Percentiles rank a stretch among this genome's conserved stretches.
These are phyloP conservation scores for Lagria hirta DNA, from an alignment of 2,888 invertebrate species.

Conservation along the genomic window DNA sequence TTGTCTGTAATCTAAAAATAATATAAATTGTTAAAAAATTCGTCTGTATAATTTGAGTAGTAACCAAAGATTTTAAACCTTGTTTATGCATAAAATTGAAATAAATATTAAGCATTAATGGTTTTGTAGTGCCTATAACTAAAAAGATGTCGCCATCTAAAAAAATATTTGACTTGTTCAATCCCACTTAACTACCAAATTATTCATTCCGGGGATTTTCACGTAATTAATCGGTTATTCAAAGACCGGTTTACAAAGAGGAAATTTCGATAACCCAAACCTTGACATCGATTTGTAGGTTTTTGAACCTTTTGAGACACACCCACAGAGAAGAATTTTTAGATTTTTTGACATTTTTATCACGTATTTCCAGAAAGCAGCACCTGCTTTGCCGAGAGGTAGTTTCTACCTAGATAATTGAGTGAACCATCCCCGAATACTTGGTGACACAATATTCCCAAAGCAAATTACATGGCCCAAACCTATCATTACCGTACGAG, in stretches of 20 bases:
- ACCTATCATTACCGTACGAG: constrained; percentile 18
- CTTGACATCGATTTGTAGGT: constrained; percentile 18
- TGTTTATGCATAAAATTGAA: too few species aligned
- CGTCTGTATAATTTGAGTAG: too few species aligned
- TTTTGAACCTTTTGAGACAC: constrained; percentile 9
- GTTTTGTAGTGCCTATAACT: too few species aligned
- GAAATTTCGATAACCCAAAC: constrained; percentile 17
- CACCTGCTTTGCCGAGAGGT: constrained; percentile 16
- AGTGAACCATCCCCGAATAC: constrained; percentile 4
- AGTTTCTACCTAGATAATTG: constrained; percentile 23
- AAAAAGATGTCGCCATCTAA: too few species aligned
- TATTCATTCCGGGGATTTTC: too few species aligned
- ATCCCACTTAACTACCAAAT: too few species aligned
- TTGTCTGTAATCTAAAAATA: too few species aligned
- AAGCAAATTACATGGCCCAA: constrained; percentile 12
- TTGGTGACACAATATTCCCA: constrained; percentile 20
- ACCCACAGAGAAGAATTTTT: constrained; percentile 9
- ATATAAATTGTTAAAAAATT: too few species aligned
- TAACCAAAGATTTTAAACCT: too few species aligned
- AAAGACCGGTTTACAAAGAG: constrained; percentile 14
- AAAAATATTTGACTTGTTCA: too few species aligned
- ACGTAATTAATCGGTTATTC: too few species aligned
- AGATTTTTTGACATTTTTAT: constrained; percentile 16
- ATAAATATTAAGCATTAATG: too few species aligned
- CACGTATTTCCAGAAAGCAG: constrained; percentile 10